A percentile compares a stretch with the other conserved stretches of the same genome.
Conservation (phyloP, 2,888 invertebrate species). For the Macrostomum cliftonense region DNA sequence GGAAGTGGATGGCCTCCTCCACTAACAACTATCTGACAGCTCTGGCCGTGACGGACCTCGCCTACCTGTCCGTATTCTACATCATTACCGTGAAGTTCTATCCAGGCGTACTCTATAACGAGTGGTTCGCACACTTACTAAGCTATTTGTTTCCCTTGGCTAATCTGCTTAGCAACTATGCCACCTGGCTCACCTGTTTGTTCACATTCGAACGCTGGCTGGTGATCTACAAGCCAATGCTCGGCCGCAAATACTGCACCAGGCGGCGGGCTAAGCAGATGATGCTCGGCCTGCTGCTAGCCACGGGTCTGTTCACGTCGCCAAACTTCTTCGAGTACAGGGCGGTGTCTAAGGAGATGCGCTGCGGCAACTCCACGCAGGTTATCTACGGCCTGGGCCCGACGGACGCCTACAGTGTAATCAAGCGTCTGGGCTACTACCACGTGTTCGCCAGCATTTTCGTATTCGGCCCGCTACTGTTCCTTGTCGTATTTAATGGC, state of each 20-base stretch:
- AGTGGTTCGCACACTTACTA: slow-evolving; percentile 9
- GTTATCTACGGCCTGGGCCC: too few relatives aligned
- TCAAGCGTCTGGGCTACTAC: too few relatives aligned
- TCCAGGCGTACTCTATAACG: neutral
- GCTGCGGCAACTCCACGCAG: too few relatives aligned
- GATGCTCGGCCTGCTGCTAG: slow-evolving; percentile 44
- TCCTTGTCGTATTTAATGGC: slow-evolving; percentile 54
- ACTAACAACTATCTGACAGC: slow-evolving; percentile 48
- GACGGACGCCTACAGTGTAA: too few relatives aligned
- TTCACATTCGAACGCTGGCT: slow-evolving; percentile 59
- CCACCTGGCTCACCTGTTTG: slow-evolving; percentile 55
- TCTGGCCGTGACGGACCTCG: slow-evolving; percentile 51
- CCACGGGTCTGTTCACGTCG: slow-evolving; percentile 45
- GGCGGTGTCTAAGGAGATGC: too few relatives aligned
- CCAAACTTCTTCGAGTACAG: slow-evolving; percentile 46
- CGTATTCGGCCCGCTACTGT: slow-evolving; percentile 49
- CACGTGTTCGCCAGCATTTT: too few relatives aligned
- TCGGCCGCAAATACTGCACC: slow-evolving; percentile 50
- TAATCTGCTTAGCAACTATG: slow-evolving; percentile 49
- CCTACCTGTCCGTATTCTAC: slow-evolving; percentile 42
- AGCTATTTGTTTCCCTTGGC: slow-evolving; percentile 45
- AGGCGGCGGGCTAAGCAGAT: slow-evolving; percentile 51
- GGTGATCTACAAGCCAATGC: slow-evolving; percentile 54
- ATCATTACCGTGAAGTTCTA: slow-evolving; percentile 3
- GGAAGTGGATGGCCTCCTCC: slow-evolving; percentile 27